Conservation (phyloP, 1,140 invertebrate genomes). For the Drosophila punjabiensis region DNA sequence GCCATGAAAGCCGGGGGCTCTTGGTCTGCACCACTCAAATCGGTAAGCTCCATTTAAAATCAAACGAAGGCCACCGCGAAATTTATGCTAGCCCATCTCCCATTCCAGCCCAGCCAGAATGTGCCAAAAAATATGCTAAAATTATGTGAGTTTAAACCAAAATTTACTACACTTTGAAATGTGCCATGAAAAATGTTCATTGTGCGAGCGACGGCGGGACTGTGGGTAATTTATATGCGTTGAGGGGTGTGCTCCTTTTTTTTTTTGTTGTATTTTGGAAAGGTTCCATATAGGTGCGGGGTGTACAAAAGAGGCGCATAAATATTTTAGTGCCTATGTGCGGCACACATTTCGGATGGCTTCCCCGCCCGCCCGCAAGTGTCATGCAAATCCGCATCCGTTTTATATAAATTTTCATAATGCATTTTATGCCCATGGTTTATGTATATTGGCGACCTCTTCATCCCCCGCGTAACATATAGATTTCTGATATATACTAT, state of each 20-base stretch:
- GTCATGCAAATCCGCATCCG: constrained; percentile 60
- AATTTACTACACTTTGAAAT: constrained; percentile 81
- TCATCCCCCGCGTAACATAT: constrained; percentile 32
- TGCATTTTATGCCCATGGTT: constrained; percentile 58
- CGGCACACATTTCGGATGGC: constrained; percentile 43
- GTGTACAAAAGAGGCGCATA: constrained; percentile 57
- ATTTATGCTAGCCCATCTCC: constrained; percentile 40
- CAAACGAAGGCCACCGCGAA: constrained; percentile 31
- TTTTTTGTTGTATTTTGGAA: constrained; percentile 3
- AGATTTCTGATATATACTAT: constrained; percentile 24
- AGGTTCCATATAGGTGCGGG: constrained; percentile 26
- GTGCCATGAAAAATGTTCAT: constrained; percentile 78
- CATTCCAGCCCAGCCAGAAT: not conserved
- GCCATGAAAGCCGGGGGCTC: constrained; percentile 48
- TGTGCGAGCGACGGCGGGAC: constrained; percentile 39
- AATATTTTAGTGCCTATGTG: constrained; percentile 77
- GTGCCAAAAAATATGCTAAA: constrained; percentile 50
- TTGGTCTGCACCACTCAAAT: constrained; percentile 4
- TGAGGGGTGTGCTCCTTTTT: not conserved
- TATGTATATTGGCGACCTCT: constrained; percentile 51
- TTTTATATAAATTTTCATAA: constrained; percentile 73
- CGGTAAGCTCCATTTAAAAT: constrained; percentile 49
- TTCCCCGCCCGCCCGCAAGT: constrained; percentile 33
- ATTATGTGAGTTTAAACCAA: constrained; percentile 77
- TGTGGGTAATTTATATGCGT: constrained; percentile 67